Evolutionary conservation across 2,797 vertebrate genomes (phyloP).

Genomic region (Leptodactylus fallax): DNA sequence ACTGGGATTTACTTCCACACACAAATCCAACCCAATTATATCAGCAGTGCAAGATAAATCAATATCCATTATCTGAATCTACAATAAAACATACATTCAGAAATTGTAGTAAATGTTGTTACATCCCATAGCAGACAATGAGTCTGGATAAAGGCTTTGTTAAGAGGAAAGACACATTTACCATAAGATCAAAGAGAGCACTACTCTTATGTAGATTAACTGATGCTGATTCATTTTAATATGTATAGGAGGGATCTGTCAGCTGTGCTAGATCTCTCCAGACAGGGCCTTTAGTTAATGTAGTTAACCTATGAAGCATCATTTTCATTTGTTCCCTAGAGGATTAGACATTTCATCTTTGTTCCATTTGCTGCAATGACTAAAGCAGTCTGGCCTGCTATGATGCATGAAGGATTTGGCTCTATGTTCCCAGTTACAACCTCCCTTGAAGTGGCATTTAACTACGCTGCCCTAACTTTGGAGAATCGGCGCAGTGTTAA

Average conservation of each 20-base stretch:
- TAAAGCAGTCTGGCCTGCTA: conserved; percentile 53
- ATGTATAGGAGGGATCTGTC: conserved; percentile 52
- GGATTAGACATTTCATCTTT: conserved; percentile 48
- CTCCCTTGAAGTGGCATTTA: conserved; percentile 65
- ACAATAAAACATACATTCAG: not conserved
- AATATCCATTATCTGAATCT: conserved; percentile 19
- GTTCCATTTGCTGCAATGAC: conserved; percentile 47
- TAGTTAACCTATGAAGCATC: conserved; percentile 50
- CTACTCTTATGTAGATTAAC: conserved; percentile 47
- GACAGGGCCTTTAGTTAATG: conserved; percentile 29
- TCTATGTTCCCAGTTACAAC: conserved; percentile 63
- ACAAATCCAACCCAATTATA: conserved; percentile 16
- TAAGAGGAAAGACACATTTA: conserved; percentile 13
- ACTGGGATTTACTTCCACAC: not conserved
- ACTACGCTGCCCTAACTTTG: conserved; percentile 65
- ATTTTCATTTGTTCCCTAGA: conserved; percentile 48
- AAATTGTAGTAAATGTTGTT: conserved; percentile 5
- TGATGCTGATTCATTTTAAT: conserved; percentile 65
- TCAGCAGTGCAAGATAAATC: conserved; percentile 12
- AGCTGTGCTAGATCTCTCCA: conserved; percentile 57
- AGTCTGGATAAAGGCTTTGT: not conserved
- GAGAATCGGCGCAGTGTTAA: conserved; percentile 68
- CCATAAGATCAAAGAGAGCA: conserved; percentile 59
- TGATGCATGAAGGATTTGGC: conserved; percentile 66
- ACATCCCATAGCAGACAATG: not conserved